phyloP scores from a whole-genome alignment of 1,140 invertebrate genomes.

The Drosophila nasuta region DNA sequence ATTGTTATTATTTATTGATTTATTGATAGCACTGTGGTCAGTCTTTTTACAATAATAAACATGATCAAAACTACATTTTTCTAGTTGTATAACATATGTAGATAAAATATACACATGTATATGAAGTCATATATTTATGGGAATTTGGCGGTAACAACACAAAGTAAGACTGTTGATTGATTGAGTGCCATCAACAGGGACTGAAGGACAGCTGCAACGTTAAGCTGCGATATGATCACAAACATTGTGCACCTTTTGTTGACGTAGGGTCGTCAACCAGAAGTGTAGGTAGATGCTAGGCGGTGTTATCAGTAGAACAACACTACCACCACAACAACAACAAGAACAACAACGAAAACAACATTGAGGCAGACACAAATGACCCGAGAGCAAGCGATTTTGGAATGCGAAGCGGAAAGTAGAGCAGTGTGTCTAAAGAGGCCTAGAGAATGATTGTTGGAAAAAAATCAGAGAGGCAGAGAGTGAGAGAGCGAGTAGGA shows the following conservation, averaged over 20 bases:
- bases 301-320: slow-evolving; percentile 22
- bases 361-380: slow-evolving; percentile 8
- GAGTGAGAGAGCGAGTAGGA: slow-evolving; percentile 8
- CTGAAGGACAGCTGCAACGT: background rate
- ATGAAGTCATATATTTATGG: background rate
- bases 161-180: slow-evolving; percentile 6
- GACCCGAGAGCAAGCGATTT: slow-evolving; percentile 46
- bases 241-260: background rate
- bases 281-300: slow-evolving; percentile 1
- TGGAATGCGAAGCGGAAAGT: slow-evolving; percentile 63
- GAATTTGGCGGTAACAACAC: slow-evolving; percentile 14
- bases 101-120: slow-evolving; percentile 5
- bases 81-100: slow-evolving; percentile 12
- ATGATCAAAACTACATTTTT: slow-evolving; percentile 6
- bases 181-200: background rate
- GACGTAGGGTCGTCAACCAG: background rate
- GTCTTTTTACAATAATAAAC: slow-evolving; percentile 23
- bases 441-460: slow-evolving; percentile 8
- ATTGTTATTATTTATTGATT: slow-evolving; percentile 31
- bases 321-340: slow-evolving; percentile 9
- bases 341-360: slow-evolving; percentile 34
- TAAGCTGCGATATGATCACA: background rate
- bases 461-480: background rate
- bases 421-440: slow-evolving; percentile 36
- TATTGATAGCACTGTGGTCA: slow-evolving; percentile 29